Evolutionary conservation across 2,888 invertebrate species (phyloP), one percentile per base, ranked within the genome.

Genomic region (Oxyscelio sp.): DNA sequence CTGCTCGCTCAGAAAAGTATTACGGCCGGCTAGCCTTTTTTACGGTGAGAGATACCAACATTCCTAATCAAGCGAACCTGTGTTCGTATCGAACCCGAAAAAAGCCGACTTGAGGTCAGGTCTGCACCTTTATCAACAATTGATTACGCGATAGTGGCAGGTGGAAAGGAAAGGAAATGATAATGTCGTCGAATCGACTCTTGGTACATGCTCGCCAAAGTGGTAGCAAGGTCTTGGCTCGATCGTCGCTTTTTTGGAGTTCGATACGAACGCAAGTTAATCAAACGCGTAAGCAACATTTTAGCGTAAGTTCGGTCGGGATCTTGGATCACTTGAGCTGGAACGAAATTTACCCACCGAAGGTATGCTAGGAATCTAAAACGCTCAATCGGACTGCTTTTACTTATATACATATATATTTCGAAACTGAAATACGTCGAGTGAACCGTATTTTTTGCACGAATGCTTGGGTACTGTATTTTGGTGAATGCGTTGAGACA

Each of bases 31-130:
- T 88, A 91, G 91, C 90, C 91, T 89, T 85, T 89, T 89, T 91
- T 88, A 93, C 89, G 93, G 93, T 93, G 93, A 93, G 93, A 93
- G 75, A 68, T 66, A 90, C 87, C 87, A 84, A 87, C 27, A 71
- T 79, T 79, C 61, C 65, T 80, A 81, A 73, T 75, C 45, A 68
- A 56, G 43, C 15, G 21, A 11, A 24, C 54, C 50, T 70, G 61
- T 63, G 15, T 59, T 68, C 78, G 74, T 80, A 85, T 86, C 83
- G 80, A 86, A 86, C 43, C 17, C 19, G 19, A 22, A 15, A 13
- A 54, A 21, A 34, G 50, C 17, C 22, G 13, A 50, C 31, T 15
- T 11, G 15, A 40, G 40, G 8, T 15, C 40, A 40, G 15, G 6
- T 4, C 15, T 40, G 40, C 15, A 17, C 9, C 27, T 11, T 74